phyloP scores from a whole-genome alignment of 2,797 vertebrate genomes.

The Amphiprion clarkii region DNA sequence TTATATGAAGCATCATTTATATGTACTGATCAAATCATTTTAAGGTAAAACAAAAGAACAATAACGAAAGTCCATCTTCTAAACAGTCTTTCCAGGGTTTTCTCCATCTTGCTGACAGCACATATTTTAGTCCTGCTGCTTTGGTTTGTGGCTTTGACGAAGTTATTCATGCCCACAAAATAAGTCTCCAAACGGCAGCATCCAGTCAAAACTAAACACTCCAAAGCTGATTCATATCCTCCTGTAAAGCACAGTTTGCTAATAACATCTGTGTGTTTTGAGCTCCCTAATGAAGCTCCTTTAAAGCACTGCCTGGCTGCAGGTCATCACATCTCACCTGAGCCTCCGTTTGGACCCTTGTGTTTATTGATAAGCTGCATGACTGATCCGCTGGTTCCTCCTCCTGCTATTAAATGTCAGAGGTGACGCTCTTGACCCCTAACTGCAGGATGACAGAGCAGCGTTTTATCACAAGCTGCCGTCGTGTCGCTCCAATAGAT shows the following conservation, averaged over 20 bases:
- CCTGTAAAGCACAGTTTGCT: not conserved
- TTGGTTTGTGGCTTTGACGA: too few species aligned
- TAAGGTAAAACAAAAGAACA: too few species aligned
- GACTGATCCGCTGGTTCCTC: conserved; percentile 48
- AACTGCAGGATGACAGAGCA: conserved; percentile 19
- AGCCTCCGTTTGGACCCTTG: conserved; percentile 19
- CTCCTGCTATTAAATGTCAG: conserved; percentile 66
- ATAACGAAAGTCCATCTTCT: too few species aligned
- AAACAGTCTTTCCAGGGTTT: too few species aligned
- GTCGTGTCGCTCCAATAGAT: conserved; percentile 31
- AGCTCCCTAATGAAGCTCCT: too few species aligned
- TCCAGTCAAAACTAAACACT: not conserved
- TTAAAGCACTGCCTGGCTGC: not conserved
- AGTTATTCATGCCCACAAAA: not conserved
- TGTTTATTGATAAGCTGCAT: conserved; percentile 51
- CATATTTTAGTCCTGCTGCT: too few species aligned
- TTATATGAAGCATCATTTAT: too few species aligned
- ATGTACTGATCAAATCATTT: too few species aligned
- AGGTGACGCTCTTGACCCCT: conserved; percentile 70
- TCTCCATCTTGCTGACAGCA: too few species aligned
- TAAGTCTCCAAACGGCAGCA: not conserved
- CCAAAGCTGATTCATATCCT: not conserved
- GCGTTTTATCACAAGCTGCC: conserved; percentile 42
- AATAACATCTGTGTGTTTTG: too few species aligned
- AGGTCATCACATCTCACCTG: conserved; percentile 20